Evolutionary conservation across 92 coral and sea anemone species (phyloP).

Genomic region (Plumapathes pennacea): DNA sequence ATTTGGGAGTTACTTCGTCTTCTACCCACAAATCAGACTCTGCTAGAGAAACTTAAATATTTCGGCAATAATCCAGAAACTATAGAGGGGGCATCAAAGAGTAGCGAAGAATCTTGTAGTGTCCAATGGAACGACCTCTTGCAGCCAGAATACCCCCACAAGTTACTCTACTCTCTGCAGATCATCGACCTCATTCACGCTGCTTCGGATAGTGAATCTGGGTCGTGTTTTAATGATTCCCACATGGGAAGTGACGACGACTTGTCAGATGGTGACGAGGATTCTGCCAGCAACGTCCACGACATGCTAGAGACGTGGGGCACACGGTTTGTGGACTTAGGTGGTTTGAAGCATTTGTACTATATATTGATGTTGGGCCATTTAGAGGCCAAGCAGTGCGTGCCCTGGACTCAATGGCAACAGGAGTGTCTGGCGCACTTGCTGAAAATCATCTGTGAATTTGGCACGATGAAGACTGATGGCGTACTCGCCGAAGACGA

Average conservation of each 20-base stretch:
- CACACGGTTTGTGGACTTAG: slow-evolving; percentile 78
- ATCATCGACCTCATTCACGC: slow-evolving; percentile 81
- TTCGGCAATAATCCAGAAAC: slow-evolving; percentile 57
- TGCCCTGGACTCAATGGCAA: slow-evolving; percentile 93
- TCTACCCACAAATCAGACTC: slow-evolving; percentile 81
- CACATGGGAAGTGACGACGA: slow-evolving; percentile 85
- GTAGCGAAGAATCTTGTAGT: slow-evolving; percentile 1
- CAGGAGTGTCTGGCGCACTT: slow-evolving; percentile 92
- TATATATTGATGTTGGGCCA: slow-evolving; percentile 81
- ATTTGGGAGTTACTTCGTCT: slow-evolving; percentile 92
- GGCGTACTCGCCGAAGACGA: slow-evolving; percentile 72
- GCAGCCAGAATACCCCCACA: slow-evolving; percentile 85
- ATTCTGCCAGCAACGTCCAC: slow-evolving; percentile 36
- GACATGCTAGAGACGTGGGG: slow-evolving; percentile 62
- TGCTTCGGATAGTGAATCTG: slow-evolving; percentile 58
- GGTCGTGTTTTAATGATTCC: slow-evolving; percentile 38
- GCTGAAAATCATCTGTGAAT: slow-evolving; percentile 84
- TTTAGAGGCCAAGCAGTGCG: slow-evolving; percentile 61
- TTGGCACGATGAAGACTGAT: slow-evolving; percentile 83
- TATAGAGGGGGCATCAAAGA: slow-evolving; percentile 4
- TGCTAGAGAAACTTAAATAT: slow-evolving; percentile 70
- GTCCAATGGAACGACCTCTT: slow-evolving; percentile 62
- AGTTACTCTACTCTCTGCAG: slow-evolving; percentile 86
- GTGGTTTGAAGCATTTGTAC: slow-evolving; percentile 82
- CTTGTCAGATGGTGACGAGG: slow-evolving; percentile 85